A percentile compares a stretch with the other conserved stretches of the same genome.
Evolutionary conservation across 2,113 vertebrate species (phyloP).

Genomic region (Gobius niger): DNA sequence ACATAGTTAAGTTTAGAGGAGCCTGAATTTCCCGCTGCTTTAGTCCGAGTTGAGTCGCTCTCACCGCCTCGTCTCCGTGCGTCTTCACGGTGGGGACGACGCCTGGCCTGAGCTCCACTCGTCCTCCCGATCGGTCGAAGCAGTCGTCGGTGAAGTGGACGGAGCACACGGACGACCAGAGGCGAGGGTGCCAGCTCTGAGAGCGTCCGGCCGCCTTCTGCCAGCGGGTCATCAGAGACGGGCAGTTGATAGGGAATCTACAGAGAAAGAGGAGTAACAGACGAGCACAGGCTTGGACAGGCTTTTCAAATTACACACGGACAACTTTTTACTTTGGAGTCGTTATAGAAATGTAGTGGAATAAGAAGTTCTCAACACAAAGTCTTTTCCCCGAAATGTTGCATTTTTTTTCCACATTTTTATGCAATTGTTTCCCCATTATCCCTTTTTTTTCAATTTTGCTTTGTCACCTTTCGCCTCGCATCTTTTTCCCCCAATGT

Average conservation of each 20-base stretch:
- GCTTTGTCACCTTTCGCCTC: no score
- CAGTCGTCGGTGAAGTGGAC: constrained; percentile 64
- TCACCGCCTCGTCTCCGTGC: constrained; percentile 41
- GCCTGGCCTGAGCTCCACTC: constrained; percentile 30
- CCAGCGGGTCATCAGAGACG: constrained; percentile 52
- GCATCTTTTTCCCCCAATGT: no score
- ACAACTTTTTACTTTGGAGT: no score
- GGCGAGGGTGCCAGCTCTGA: constrained; percentile 56
- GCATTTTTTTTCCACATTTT: no score
- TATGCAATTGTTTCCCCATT: no score
- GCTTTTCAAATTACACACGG: no score
- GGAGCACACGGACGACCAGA: constrained; percentile 65
- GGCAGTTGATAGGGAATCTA: constrained; percentile 65
- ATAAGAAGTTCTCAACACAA: no score
- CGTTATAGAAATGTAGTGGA: no score
- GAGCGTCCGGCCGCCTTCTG: constrained; percentile 55
- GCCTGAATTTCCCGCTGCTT: not conserved
- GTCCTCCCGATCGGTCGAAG: constrained; percentile 48
- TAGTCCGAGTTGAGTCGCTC: not conserved
- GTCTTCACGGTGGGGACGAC: constrained; percentile 58
- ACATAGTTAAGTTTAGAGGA: not conserved
- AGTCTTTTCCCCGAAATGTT: no score
- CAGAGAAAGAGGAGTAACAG: not conserved
- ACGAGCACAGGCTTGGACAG: no score
- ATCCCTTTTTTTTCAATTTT: no score